A percentile compares a stretch with the other conserved stretches of the same genome.
Conservation (phyloP, 2,113 vertebrate species). For the Cochlearius cochlearius region DNA sequence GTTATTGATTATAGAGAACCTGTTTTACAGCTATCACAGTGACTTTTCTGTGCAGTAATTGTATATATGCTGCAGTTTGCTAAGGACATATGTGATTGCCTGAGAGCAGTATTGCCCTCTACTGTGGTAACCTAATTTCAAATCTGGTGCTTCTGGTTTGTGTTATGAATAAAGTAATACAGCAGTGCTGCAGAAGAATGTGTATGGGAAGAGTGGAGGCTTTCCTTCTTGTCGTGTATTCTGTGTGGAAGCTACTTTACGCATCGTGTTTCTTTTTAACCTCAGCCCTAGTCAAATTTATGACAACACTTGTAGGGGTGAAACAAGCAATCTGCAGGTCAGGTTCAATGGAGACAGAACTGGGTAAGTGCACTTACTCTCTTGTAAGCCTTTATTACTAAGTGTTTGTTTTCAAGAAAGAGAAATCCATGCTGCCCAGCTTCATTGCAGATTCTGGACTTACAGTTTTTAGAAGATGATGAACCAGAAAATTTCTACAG, state of each 20-base stretch:
- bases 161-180: conserved; percentile 57
- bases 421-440: conserved; percentile 53
- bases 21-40: neutral
- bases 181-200: conserved; percentile 28
- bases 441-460: conserved; percentile 52
- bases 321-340: conserved; percentile 67
- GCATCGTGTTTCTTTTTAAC: conserved; percentile 65
- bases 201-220: conserved; percentile 41
- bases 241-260: conserved; percentile 39
- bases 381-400: conserved; percentile 65
- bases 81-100: conserved; percentile 42
- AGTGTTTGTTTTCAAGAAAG: conserved; percentile 69
- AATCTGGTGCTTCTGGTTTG: conserved; percentile 66
- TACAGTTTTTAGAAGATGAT: conserved; percentile 39
- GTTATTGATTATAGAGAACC: conserved; percentile 9
- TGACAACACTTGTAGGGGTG: conserved; percentile 40
- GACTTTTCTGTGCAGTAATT: conserved; percentile 28
- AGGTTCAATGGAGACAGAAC: conserved; percentile 66
- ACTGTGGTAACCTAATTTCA: conserved; percentile 62
- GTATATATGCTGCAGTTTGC: conserved; percentile 37
- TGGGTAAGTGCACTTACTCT: conserved; percentile 69
- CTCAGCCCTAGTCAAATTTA: conserved; percentile 68
- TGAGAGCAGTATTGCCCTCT: conserved; percentile 58
- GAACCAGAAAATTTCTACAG: conserved; percentile 13
- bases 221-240: neutral